Percentiles rank a stretch among this genome's conserved stretches.
Evolutionary conservation across 2,113 vertebrate species (phyloP).

Genomic region (Chiloscyllium plagiosum): DNA sequence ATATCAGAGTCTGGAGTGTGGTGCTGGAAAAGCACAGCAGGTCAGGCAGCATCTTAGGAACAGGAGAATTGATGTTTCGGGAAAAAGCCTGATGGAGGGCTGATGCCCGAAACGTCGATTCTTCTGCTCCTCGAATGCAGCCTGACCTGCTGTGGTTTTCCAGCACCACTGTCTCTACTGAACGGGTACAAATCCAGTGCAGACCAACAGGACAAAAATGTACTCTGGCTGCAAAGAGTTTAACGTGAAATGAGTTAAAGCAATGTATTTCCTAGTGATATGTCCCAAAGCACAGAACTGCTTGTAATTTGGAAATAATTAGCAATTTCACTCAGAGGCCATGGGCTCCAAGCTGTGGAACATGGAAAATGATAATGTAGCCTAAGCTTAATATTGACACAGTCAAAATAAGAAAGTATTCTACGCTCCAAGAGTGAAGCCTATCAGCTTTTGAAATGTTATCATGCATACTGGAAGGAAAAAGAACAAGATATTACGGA

Average conservation of each 20-base stretch:
- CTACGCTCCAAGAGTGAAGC: neutral
- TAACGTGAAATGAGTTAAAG: neutral
- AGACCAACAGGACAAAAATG: neutral
- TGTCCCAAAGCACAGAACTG: neutral
- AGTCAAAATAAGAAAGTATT: neutral
- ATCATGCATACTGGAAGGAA: neutral
- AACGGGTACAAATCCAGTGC: neutral
- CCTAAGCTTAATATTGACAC: neutral
- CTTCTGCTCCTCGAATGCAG: no score
- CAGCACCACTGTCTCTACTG: no score
- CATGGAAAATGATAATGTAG: neutral
- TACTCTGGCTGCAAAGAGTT: conserved; percentile 12
- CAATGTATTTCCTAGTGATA: neutral
- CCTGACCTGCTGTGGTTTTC: no score
- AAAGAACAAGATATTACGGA: neutral
- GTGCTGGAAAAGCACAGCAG: no score
- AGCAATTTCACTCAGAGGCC: neutral
- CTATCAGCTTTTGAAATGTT: neutral
- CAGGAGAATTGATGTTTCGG: no score
- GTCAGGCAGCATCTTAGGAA: no score
- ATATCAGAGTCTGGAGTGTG: no score
- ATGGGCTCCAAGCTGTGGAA: neutral
- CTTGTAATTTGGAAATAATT: conserved; percentile 20
- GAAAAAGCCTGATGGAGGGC: no score
- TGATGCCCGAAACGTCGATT: no score